These are phyloP conservation scores for Gryllus bimaculatus DNA, from an alignment of 1,140 invertebrate genomes.

Conservation along the genomic window DNA sequence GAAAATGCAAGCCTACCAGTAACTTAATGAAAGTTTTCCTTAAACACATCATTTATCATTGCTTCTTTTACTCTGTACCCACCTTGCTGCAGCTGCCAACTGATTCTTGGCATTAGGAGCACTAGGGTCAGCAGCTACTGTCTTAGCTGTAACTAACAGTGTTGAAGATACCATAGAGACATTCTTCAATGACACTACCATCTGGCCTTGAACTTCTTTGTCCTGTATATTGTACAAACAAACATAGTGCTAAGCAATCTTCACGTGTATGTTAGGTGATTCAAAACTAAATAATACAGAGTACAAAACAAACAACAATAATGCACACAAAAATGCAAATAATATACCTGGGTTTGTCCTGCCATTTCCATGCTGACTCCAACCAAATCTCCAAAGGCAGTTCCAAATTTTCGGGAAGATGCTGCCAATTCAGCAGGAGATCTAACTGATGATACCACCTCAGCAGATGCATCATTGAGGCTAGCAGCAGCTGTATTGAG, in stretches of 20 bases:
- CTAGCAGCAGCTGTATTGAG: conserved; percentile 71
- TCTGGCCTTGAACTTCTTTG: conserved; percentile 57
- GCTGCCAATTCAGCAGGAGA: conserved; percentile 58
- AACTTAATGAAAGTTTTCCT: background rate
- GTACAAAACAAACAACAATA: background rate
- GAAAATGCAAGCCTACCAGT: background rate
- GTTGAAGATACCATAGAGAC: conserved; percentile 83
- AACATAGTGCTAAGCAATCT: too few relatives aligned
- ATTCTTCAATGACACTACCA: conserved; percentile 77
- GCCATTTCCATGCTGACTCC: conserved; percentile 73
- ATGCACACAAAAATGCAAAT: background rate
- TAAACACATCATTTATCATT: background rate
- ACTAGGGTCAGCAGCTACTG: conserved; percentile 76
- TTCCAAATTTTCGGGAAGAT: conserved; percentile 59
- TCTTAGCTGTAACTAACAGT: conserved; percentile 77
- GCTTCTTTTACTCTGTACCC: conserved; percentile 10
- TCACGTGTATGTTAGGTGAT: too few relatives aligned
- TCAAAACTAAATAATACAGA: too few relatives aligned
- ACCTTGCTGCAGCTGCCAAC: conserved; percentile 71
- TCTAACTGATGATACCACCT: conserved; percentile 61
- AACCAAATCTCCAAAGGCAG: conserved; percentile 67
- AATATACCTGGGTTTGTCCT: conserved; percentile 52
- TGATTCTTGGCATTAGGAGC: conserved; percentile 87
- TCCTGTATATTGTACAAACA: conserved; percentile 38
- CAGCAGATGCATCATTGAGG: conserved; percentile 71